phyloP scores from a whole-genome alignment of 2,797 vertebrate species.

The Trematomus bernacchii region DNA sequence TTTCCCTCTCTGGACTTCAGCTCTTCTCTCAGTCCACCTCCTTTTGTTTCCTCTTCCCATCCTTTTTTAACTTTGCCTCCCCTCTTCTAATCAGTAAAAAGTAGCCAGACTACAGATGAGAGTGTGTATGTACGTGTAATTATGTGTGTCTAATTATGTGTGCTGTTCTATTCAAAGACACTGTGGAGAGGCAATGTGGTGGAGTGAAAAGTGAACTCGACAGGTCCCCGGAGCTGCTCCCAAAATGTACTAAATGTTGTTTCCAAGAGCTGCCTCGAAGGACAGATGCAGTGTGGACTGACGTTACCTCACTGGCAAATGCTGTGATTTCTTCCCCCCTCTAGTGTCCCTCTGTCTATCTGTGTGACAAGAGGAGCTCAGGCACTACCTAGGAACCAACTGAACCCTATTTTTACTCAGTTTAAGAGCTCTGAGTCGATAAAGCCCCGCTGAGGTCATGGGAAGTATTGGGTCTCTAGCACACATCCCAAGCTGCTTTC shows the following conservation, averaged over 20 bases:
- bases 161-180: slow-evolving; percentile 48
- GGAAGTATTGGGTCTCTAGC: neutral
- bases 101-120: slow-evolving; percentile 66
- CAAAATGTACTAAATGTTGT: slow-evolving; percentile 43
- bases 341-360: slow-evolving; percentile 15
- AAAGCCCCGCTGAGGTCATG: slow-evolving; percentile 23
- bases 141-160: slow-evolving; percentile 65
- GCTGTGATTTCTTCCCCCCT: slow-evolving; percentile 32
- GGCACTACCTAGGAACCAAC: slow-evolving; percentile 9
- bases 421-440: slow-evolving; percentile 21
- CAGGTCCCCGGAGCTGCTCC: slow-evolving; percentile 38
- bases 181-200: slow-evolving; percentile 41
- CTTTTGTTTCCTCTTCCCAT: slow-evolving; percentile 48
- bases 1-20: slow-evolving; percentile 56
- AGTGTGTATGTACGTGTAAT: slow-evolving; percentile 47
- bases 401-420: neutral
- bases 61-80: slow-evolving; percentile 51
- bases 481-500: slow-evolving; percentile 13
- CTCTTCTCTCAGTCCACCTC: slow-evolving; percentile 51
- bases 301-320: slow-evolving; percentile 32
- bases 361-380: slow-evolving; percentile 15
- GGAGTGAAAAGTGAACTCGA: slow-evolving; percentile 60
- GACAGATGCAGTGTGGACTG: slow-evolving; percentile 33
- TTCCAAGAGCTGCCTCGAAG: slow-evolving; percentile 39
- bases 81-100: slow-evolving; percentile 59